These are phyloP conservation scores for Tetrao urogallus DNA, from an alignment of 2,113 vertebrate genomes.

Conservation along the genomic window DNA sequence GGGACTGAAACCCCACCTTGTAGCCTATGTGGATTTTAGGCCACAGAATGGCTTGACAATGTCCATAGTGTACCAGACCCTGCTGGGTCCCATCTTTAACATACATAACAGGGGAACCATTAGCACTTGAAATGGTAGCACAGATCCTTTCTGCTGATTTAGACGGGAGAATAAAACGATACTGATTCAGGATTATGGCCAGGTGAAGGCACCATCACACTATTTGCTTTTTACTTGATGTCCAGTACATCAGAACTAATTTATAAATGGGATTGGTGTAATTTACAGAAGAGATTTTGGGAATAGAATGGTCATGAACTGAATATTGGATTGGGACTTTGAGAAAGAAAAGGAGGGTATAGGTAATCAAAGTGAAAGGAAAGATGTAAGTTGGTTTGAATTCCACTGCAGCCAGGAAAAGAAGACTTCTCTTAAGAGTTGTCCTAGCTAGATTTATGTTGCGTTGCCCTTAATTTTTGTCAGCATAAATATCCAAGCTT, in stretches of 20 bases:
- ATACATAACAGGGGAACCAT: not conserved
- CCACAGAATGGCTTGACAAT: not conserved
- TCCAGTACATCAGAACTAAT: conserved; percentile 44
- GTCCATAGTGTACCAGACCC: not conserved
- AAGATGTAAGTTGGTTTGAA: not conserved
- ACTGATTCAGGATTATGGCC: conserved; percentile 50
- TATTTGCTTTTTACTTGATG: conserved; percentile 54
- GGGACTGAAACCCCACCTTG: not conserved
- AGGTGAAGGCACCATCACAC: not conserved
- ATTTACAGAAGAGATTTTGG: not conserved
- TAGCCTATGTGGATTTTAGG: not conserved
- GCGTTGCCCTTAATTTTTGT: not conserved
- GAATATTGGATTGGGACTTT: not conserved
- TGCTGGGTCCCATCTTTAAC: not conserved
- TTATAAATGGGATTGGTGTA: conserved; percentile 37
- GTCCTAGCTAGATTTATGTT: not conserved
- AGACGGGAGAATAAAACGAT: not conserved
- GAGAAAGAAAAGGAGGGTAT: not conserved
- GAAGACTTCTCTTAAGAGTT: not conserved
- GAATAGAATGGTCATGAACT: not conserved
- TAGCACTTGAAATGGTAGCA: not conserved
- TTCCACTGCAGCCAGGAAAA: not conserved
- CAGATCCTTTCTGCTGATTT: not conserved
- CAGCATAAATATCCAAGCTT: not conserved
- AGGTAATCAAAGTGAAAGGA: not conserved